phyloP scores from a whole-genome alignment of 2,797 vertebrate genomes.

The Gallinago nigripennis region DNA sequence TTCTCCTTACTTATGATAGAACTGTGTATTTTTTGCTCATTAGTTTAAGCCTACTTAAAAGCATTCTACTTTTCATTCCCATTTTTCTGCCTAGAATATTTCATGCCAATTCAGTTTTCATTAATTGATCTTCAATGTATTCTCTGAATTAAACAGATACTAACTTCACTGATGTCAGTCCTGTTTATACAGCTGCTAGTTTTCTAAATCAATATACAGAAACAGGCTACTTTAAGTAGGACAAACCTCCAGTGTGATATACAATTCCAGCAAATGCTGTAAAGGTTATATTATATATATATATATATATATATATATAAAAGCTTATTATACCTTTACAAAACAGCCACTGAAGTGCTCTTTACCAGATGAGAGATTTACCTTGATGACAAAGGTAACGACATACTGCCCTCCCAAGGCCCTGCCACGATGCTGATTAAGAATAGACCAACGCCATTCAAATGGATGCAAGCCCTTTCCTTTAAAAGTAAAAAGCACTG shows the following conservation, averaged over 20 bases:
- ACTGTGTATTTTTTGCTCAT: neutral
- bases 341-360: neutral
- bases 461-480: neutral
- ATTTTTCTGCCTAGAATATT: neutral
- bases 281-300: neutral
- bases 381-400: neutral
- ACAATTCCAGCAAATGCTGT: neutral
- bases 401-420: neutral
- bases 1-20: neutral
- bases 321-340: neutral
- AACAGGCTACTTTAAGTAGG: neutral
- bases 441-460: neutral
- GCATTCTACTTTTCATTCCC: neutral
- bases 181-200: neutral
- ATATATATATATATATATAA: too few relatives aligned
- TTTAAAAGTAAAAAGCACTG: neutral
- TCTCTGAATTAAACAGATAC: neutral
- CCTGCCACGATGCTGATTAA: neutral
- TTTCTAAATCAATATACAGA: neutral
- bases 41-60: neutral
- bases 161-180: neutral
- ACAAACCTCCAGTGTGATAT: neutral
- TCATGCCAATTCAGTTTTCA: neutral
- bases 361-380: neutral
- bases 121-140: neutral